A percentile compares a stretch with the other conserved stretches of the same genome.
Conservation (phyloP, 2,888 invertebrate genomes). For the Nymphalis c-album region DNA sequence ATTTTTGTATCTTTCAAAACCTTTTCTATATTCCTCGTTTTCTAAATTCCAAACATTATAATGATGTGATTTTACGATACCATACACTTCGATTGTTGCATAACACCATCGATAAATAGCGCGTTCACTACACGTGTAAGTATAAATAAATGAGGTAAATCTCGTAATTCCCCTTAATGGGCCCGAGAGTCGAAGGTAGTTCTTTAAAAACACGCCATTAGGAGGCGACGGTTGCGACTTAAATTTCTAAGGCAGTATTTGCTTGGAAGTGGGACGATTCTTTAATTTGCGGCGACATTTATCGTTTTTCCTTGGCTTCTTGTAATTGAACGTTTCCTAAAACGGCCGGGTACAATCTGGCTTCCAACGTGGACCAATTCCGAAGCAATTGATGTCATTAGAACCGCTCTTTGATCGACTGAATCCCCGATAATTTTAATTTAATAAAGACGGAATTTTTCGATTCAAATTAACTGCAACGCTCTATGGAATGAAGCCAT, state of each 20-base stretch:
- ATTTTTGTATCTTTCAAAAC: too few species aligned
- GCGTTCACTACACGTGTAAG: constrained; percentile 3
- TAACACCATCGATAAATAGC: neutral
- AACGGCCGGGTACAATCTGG: constrained; percentile 51
- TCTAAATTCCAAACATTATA: neutral
- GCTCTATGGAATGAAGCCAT: constrained; percentile 38
- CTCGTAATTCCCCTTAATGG: constrained; percentile 38
- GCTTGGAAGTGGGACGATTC: constrained; percentile 62
- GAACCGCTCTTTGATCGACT: constrained; percentile 64
- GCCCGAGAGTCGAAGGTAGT: constrained; percentile 33
- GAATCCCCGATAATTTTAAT: constrained; percentile 63
- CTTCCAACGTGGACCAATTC: constrained; percentile 69
- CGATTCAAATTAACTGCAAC: constrained; percentile 47
- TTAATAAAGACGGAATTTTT: constrained; percentile 62
- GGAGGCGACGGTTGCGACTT: constrained; percentile 48
- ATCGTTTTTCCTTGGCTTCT: constrained; percentile 70
- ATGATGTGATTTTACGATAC: neutral
- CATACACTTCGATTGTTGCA: neutral
- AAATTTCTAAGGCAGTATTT: constrained; percentile 47
- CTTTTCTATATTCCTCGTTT: too few species aligned
- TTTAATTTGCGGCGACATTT: constrained; percentile 76
- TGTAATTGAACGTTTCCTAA: constrained; percentile 65
- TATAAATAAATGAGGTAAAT: constrained; percentile 25
- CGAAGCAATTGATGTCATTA: constrained; percentile 68
- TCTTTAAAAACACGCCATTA: constrained; percentile 44